Evolutionary conservation across 1,140 invertebrate species (phyloP).

Genomic region (Scaptomyza graminum): DNA sequence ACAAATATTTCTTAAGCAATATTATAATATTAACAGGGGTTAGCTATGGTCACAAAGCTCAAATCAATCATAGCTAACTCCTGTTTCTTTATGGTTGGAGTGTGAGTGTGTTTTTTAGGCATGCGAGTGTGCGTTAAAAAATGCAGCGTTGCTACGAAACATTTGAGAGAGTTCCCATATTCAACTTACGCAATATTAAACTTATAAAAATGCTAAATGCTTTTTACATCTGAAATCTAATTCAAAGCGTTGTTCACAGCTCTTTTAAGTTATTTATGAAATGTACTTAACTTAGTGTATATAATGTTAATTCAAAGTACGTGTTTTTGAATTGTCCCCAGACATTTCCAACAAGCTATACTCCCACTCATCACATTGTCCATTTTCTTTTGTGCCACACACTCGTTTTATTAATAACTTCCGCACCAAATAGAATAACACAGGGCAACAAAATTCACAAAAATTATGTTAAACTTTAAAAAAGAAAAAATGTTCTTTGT

Average conservation of each 20-base stretch:
- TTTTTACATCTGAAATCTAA: constrained; percentile 26
- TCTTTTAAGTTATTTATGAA: constrained; percentile 42
- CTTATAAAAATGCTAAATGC: constrained; percentile 44
- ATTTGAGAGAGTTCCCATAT: background rate
- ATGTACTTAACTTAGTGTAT: constrained; percentile 39
- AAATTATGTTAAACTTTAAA: too few relatives aligned
- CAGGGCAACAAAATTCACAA: background rate
- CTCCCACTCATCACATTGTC: constrained; percentile 14
- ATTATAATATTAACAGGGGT: background rate
- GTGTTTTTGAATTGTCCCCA: constrained; percentile 28
- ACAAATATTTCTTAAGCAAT: too few relatives aligned
- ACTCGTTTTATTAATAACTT: constrained; percentile 71
- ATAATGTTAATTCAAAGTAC: constrained; percentile 26
- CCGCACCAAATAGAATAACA: constrained; percentile 66
- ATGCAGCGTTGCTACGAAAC: constrained; percentile 42
- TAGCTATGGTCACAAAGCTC: background rate
- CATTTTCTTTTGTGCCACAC: constrained; percentile 30
- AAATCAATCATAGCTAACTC: constrained; percentile 1
- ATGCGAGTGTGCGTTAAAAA: constrained; percentile 60
- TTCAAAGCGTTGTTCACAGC: constrained; percentile 3
- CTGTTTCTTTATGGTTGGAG: background rate
- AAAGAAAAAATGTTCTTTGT: too few relatives aligned
- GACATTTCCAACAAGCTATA: constrained; percentile 16
- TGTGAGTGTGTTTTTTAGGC: background rate
- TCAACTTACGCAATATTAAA: constrained; percentile 42